These are phyloP conservation scores for Smithornis capensis DNA, from an alignment of 2,113 vertebrate species.

Conservation along the genomic window DNA sequence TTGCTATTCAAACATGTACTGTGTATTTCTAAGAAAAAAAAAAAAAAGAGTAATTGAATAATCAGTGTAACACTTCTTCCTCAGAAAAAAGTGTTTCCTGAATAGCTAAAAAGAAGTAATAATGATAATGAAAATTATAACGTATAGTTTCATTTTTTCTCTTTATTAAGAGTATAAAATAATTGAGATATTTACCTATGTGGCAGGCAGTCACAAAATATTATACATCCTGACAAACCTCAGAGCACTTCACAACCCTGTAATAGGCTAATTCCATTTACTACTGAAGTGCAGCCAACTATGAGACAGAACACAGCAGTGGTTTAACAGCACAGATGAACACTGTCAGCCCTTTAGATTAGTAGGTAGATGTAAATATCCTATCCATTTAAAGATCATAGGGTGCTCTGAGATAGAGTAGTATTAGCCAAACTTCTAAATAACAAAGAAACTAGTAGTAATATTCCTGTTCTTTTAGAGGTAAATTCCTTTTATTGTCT, in stretches of 20 bases:
- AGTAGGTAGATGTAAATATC: slow-evolving; percentile 38
- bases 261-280: slow-evolving; percentile 27
- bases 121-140: not conserved
- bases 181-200: not conserved
- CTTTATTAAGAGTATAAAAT: not conserved
- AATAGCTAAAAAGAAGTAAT: not conserved
- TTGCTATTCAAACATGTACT: not conserved
- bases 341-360: slow-evolving; percentile 25
- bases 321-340: slow-evolving; percentile 50
- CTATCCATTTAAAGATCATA: slow-evolving; percentile 16
- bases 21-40: not conserved
- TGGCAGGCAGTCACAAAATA: not conserved
- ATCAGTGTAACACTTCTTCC: not conserved
- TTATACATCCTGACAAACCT: not conserved
- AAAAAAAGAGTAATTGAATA: not conserved
- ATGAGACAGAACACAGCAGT: slow-evolving; percentile 34
- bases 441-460: not conserved
- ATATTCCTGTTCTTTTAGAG: not conserved
- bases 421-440: not conserved
- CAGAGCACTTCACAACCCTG: slow-evolving; percentile 5
- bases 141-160: not conserved
- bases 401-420: not conserved
- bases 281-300: slow-evolving; percentile 18
- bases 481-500: not conserved
- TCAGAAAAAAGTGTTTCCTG: not conserved